These are phyloP conservation scores for Wiebesia pumilae DNA, from an alignment of 1,140 invertebrate species.

Conservation along the genomic window DNA sequence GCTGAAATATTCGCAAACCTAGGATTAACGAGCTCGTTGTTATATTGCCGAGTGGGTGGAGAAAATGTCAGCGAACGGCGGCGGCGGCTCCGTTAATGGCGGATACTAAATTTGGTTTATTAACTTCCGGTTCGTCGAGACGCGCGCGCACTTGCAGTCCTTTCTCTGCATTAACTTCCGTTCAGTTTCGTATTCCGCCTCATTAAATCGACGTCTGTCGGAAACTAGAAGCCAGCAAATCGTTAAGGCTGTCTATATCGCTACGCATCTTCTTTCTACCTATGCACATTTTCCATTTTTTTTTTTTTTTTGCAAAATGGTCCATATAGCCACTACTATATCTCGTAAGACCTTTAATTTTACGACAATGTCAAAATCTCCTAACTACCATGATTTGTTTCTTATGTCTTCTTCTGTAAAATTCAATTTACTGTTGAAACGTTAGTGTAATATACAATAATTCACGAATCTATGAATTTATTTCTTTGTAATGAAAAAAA, in stretches of 20 bases:
- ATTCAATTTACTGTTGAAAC: too few relatives aligned
- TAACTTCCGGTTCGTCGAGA: conserved; percentile 30
- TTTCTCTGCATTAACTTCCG: conserved; percentile 31
- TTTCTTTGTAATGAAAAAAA: too few relatives aligned
- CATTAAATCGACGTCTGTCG: conserved; percentile 44
- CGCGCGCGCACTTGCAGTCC: background rate
- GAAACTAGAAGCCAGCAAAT: conserved; percentile 19
- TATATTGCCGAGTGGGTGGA: background rate
- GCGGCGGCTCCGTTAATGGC: conserved; percentile 15
- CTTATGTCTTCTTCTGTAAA: too few relatives aligned
- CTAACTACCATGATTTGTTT: background rate
- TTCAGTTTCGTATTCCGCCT: conserved; percentile 36
- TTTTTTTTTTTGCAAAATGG: conserved; percentile 33
- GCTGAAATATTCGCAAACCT: conserved; percentile 18
- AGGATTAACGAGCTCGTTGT: conserved; percentile 45
- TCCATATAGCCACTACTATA: background rate
- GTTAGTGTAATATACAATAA: too few relatives aligned
- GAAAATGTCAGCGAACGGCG: conserved; percentile 5
- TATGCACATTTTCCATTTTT: background rate
- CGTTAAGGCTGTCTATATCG: conserved; percentile 26
- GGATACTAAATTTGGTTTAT: conserved; percentile 42
- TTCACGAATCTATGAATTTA: too few relatives aligned
- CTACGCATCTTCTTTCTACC: background rate
- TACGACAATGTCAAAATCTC: conserved; percentile 32
- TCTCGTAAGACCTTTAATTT: conserved; percentile 32